Conservation (phyloP, 2,888 invertebrate species). For the Amphipoea lucens region DNA sequence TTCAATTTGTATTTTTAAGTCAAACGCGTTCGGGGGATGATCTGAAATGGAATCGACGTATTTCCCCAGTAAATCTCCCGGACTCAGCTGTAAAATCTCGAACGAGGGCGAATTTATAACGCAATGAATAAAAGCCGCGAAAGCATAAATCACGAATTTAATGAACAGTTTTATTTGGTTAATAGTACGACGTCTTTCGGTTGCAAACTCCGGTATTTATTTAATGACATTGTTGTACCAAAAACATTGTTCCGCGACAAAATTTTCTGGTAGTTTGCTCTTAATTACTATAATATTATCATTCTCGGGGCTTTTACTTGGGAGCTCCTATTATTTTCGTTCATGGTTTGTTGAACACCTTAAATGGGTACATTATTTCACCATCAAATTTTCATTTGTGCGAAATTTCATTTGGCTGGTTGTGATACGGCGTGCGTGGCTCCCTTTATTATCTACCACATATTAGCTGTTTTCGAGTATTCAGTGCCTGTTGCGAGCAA, state of each 20-base stretch:
- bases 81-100: conserved; percentile 69
- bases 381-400: conserved; percentile 75
- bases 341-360: conserved; percentile 82
- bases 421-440: conserved; percentile 55
- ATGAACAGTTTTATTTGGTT: conserved; percentile 72
- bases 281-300: conserved; percentile 85
- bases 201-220: conserved; percentile 70
- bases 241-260: conserved; percentile 80
- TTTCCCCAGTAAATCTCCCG: conserved; percentile 65
- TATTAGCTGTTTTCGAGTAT: conserved; percentile 69
- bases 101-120: conserved; percentile 76
- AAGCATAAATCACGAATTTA: conserved; percentile 79
- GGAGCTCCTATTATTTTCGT: conserved; percentile 78
- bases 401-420: conserved; percentile 76
- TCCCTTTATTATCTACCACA: conserved; percentile 67
- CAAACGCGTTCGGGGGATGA: conserved; percentile 60
- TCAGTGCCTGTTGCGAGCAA: conserved; percentile 68
- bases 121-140: conserved; percentile 76
- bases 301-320: conserved; percentile 71
- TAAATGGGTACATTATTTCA: conserved; percentile 80
- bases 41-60: conserved; percentile 64
- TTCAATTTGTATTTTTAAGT: conserved; percentile 57
- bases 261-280: conserved; percentile 77
- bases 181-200: conserved; percentile 62
- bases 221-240: conserved; percentile 74